phyloP scores from a whole-genome alignment of 2,797 vertebrate genomes.

The Serranus cabrilla region DNA sequence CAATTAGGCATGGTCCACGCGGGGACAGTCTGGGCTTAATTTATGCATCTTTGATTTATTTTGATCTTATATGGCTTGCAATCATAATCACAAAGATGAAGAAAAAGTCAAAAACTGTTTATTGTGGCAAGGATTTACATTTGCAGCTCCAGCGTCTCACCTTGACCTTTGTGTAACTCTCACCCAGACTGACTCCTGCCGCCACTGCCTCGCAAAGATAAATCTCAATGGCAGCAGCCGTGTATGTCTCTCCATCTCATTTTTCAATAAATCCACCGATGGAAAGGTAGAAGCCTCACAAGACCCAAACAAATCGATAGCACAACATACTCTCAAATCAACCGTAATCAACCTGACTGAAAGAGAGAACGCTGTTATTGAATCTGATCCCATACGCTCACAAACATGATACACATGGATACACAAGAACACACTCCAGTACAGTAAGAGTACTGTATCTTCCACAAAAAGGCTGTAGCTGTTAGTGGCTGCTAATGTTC shows the following conservation, averaged over 20 bases:
- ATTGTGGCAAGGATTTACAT: slow-evolving; percentile 6
- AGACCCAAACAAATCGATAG: slow-evolving; percentile 85
- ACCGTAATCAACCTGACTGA: slow-evolving; percentile 76
- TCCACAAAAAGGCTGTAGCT: slow-evolving; percentile 16
- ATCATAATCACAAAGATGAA: background rate
- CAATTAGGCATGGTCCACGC: background rate
- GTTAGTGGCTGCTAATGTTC: slow-evolving; percentile 4
- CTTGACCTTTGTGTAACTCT: slow-evolving; percentile 47
- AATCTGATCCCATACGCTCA: slow-evolving; percentile 47
- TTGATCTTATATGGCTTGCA: background rate
- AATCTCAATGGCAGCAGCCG: slow-evolving; percentile 32
- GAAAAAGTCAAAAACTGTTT: background rate
- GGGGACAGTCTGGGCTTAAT: background rate
- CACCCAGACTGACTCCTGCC: slow-evolving; percentile 41
- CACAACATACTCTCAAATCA: slow-evolving; percentile 79
- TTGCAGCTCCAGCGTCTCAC: slow-evolving; percentile 27
- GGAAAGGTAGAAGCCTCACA: slow-evolving; percentile 44
- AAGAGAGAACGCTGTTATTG: slow-evolving; percentile 70
- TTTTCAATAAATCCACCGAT: slow-evolving; percentile 69
- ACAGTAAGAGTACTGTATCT: slow-evolving; percentile 14
- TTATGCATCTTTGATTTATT: slow-evolving; percentile 9
- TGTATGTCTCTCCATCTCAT: slow-evolving; percentile 58
- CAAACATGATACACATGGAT: slow-evolving; percentile 28
- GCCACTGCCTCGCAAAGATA: slow-evolving; percentile 14
- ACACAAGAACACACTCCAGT: background rate